Evolutionary conservation across 2,888 invertebrate species (phyloP).

Genomic region (Diadegma fenestrale): DNA sequence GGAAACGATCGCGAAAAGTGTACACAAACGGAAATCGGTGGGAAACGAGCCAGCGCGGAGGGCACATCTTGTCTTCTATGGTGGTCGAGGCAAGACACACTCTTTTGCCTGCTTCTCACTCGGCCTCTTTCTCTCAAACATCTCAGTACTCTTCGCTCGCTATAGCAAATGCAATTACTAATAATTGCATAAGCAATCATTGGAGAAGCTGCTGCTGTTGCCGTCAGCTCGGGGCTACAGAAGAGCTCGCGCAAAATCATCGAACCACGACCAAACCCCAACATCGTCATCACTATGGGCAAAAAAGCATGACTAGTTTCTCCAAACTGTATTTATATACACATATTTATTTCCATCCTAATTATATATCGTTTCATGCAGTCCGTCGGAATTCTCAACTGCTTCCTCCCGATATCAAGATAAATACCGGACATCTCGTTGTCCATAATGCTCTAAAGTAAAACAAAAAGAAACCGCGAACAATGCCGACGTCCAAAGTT

Average conservation of each 20-base stretch:
- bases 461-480: neutral
- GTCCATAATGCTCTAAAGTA: conserved; percentile 19
- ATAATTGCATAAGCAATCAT: conserved; percentile 71
- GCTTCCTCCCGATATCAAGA: conserved; percentile 55
- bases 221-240: conserved; percentile 36
- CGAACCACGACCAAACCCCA: conserved; percentile 59
- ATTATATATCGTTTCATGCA: conserved; percentile 53
- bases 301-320: conserved; percentile 59
- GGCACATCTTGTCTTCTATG: conserved; percentile 52
- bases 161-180: conserved; percentile 61
- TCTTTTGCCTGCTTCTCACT: neutral
- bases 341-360: conserved; percentile 27
- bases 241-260: conserved; percentile 55
- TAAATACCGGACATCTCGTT: conserved; percentile 46
- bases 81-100: conserved; percentile 45
- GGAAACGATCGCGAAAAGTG: conserved; percentile 48
- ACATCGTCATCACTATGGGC: conserved; percentile 38
- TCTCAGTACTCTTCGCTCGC: conserved; percentile 24
- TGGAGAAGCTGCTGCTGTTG: conserved; percentile 37
- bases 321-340: conserved; percentile 26
- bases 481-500: neutral
- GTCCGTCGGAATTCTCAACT: conserved; percentile 51
- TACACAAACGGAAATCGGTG: conserved; percentile 48
- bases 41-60: conserved; percentile 29
- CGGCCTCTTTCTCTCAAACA: neutral